Evolutionary conservation across 2,113 vertebrate species (phyloP), one percentile per base, ranked within the genome.

Genomic region (Neodontobutis hainanensis): DNA sequence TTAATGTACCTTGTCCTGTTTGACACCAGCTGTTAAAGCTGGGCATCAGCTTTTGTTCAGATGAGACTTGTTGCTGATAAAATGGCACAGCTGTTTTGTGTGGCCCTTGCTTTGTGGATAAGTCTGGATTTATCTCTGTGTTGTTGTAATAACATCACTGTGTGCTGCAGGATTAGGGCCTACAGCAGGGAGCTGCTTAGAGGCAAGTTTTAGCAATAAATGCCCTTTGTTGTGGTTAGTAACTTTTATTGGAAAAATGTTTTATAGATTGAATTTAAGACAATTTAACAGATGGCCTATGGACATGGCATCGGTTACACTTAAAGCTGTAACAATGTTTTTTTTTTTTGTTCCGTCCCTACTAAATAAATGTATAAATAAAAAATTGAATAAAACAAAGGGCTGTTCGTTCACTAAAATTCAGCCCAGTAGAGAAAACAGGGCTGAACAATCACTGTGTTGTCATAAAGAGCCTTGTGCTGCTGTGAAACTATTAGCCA

Each of bases 121-220:
- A 84, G 80, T 85, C 75, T 85, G 84, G 82, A 82, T 90, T 87
- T 86, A 70, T 77, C 77, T 75, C 64, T 82, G 81, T 83, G 80
- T 82, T 83, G 83, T 78, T 82, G 80, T 74, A 87, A 84, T 73
- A 70, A 77, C 76, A 68, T 85, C 70, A 69, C 53, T 63, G 68
- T 75, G 74, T 65, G 70, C 73, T 75, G 73, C 66, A 56, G 79
- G 83, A 77, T 87, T 80, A 80, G 78, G 78, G 48, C 68, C 57
- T 63, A 15, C 7, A 70, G 66, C 69, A 52, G 51, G 75, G 46
- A 83, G 79, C 46, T 3, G 12, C 47, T 78, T 73, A 69, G 49
- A 68, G 56, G 57, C 68, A 15, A 70, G 61, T n/a, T 74, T 69
- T 64, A 53, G 45, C 77, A 86, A 74, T 86, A 83, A 87, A 84